phyloP scores from a whole-genome alignment of 30 jellyfish, hydroid and myxozoan species.

The Mastigias papua region DNA sequence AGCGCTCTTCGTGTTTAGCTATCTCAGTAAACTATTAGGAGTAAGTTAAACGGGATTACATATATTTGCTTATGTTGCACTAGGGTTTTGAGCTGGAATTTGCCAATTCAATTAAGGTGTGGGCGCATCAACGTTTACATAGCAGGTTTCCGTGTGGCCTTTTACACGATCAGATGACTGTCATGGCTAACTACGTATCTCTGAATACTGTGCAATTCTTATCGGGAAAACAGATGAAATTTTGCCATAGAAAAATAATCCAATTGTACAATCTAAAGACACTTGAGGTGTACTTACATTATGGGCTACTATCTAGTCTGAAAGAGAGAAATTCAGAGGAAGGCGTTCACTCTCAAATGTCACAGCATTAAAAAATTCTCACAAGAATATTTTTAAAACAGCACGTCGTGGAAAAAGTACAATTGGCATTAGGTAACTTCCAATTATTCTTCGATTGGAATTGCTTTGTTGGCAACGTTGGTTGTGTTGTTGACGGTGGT shows the following conservation, averaged over 20 bases:
- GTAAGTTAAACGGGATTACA: slow-evolving; percentile 41
- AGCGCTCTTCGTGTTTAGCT: slow-evolving; percentile 35
- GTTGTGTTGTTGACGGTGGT: too few relatives aligned
- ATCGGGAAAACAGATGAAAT: background rate
- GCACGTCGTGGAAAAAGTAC: too few relatives aligned
- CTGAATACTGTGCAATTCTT: background rate
- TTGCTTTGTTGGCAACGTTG: too few relatives aligned
- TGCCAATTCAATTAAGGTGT: slow-evolving; percentile 30
- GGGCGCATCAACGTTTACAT: slow-evolving; percentile 68
- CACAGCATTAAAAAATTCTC: too few relatives aligned
- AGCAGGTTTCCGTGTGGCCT: slow-evolving; percentile 38
- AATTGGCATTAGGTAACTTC: too few relatives aligned
- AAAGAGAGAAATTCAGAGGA: too few relatives aligned
- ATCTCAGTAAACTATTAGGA: slow-evolving; percentile 59
- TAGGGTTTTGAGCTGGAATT: slow-evolving; percentile 22
- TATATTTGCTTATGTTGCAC: slow-evolving; percentile 47
- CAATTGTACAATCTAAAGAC: too few relatives aligned
- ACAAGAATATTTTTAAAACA: too few relatives aligned
- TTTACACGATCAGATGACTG: slow-evolving; percentile 64
- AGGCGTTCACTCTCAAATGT: too few relatives aligned
- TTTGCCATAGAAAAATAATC: background rate
- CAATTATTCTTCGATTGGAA: too few relatives aligned
- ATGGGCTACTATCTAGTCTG: too few relatives aligned
- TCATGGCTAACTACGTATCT: slow-evolving; percentile 66
- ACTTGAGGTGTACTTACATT: too few relatives aligned